A percentile compares a stretch with the other conserved stretches of the same genome.
Evolutionary conservation across 2,113 vertebrate genomes (phyloP).

Genomic region (Castor canadensis): DNA sequence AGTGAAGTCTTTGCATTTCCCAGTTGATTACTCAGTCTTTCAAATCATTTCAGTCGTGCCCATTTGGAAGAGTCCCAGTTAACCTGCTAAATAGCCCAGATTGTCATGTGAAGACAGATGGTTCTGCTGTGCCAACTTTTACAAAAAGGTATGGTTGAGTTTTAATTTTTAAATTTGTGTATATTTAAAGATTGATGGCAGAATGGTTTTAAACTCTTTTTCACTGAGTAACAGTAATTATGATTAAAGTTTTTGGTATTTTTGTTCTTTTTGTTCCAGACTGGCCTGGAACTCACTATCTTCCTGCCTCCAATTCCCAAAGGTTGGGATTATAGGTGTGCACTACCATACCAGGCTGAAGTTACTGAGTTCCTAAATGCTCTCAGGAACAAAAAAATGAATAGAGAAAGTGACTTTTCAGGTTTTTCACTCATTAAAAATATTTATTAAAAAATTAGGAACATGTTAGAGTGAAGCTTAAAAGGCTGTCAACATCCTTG

Average conservation of each 20-base stretch:
- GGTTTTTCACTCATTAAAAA: constrained; percentile 30
- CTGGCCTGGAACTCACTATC: background rate
- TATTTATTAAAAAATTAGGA: constrained; percentile 31
- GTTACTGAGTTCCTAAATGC: background rate
- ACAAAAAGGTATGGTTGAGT: constrained; percentile 81
- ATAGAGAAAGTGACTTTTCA: background rate
- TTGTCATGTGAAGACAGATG: constrained; percentile 59
- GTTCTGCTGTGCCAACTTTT: constrained; percentile 57
- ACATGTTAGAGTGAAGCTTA: background rate
- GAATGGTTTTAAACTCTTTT: constrained; percentile 21
- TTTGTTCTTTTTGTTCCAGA: background rate
- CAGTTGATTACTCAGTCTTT: constrained; percentile 53
- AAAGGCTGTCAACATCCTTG: background rate
- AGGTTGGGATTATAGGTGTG: background rate
- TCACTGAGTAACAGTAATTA: background rate
- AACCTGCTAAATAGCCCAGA: constrained; percentile 79
- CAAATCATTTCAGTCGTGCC: constrained; percentile 79
- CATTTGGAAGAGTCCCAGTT: constrained; percentile 87
- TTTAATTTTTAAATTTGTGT: constrained; percentile 40
- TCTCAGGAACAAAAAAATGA: background rate
- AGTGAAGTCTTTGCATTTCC: background rate
- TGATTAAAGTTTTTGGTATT: background rate
- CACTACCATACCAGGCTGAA: background rate
- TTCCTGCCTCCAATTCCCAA: background rate
- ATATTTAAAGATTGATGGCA: background rate